Base-by-base conservation (phyloP, 2,797 vertebrate genomes). In the Erpetoichthys calabaricus region DNA sequence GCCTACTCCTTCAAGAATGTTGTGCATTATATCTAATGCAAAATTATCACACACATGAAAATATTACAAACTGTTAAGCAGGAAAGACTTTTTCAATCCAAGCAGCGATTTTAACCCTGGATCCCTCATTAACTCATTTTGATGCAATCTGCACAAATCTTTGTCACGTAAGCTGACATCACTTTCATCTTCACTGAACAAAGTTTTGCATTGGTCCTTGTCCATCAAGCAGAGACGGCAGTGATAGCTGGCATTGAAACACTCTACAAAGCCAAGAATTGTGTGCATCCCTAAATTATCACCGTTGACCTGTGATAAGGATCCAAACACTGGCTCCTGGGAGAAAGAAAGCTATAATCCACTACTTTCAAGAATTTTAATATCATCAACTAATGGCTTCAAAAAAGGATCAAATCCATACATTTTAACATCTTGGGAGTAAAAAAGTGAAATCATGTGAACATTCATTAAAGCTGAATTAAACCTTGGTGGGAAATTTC, bases 201-300 rank as follows among this genome's bases (percentile, higher is more conserved):
- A 60, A 44, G 60, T 63, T 50, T 67, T 62, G 57, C 67, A 66
- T 55, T 63, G 51, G 44, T 63, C 43, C 5, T 62, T 69, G 50
- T 67, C 62, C 6, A 55, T 58, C 6, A 65, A 59, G 62, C 58
- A 67, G 51, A 64, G 60, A 42, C 68, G 49, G 45, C 64, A 67
- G 46, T 60, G 63, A 4, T 64, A 64, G n/a, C 47, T 61, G 43
- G 62, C 59, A 54, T 64, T 61, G 43, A 64, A 68, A 60, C 56
- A 59, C 52, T 67, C 46, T 3, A 68, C 63, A 42, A 65, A 42
- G 51, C 59, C 59, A 66, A 61, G 62, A 53, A 65, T 58, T 10
- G 45, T 9, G 64, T 61, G 62, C 51, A 61, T 43, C 1, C 47
- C 62, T 6, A 65, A 10, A 62, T 64, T 65, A 60, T 65, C 45